These are phyloP conservation scores for Campoletis sonorensis DNA, from an alignment of 1,140 invertebrate species.

Conservation along the genomic window DNA sequence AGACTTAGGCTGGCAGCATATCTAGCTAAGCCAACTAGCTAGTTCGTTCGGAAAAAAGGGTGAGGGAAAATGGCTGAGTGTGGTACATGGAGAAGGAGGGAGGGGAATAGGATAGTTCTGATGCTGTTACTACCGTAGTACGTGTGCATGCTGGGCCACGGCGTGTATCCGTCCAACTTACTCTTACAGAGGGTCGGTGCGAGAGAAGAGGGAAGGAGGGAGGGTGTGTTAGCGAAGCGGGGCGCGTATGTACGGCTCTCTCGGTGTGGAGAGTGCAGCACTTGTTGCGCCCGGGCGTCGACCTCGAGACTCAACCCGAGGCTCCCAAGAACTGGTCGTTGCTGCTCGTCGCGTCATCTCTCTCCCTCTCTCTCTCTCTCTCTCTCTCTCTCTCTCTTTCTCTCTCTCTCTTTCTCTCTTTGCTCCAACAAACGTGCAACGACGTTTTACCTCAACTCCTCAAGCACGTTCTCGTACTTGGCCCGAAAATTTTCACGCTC, in stretches of 20 bases:
- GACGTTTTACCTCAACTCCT: conserved; percentile 1
- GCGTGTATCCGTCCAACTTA: conserved; percentile 20
- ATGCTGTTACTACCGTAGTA: conserved; percentile 33
- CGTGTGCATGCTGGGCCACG: conserved; percentile 26
- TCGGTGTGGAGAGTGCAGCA: conserved; percentile 65
- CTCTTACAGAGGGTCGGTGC: background rate
- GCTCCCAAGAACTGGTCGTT: conserved; percentile 49
- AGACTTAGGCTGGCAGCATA: conserved; percentile 27
- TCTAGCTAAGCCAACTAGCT: conserved; percentile 37
- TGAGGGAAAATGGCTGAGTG: conserved; percentile 14
- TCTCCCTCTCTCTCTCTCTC: conserved; percentile 28
- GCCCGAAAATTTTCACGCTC: conserved; percentile 46
- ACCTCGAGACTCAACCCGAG: conserved; percentile 68
- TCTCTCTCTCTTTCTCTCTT: background rate
- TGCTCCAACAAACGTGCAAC: background rate
- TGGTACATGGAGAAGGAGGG: conserved; percentile 33
- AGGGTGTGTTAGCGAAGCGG: conserved; percentile 47
- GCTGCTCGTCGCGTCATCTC: conserved; percentile 43
- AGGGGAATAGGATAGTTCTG: conserved; percentile 25
- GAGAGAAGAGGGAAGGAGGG: conserved; percentile 30
- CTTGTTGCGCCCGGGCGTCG: conserved; percentile 75
- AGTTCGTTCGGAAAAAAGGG: conserved; percentile 20
- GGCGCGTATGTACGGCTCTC: conserved; percentile 45
- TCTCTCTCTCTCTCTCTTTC: conserved; percentile 18
- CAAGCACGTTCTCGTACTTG: background rate